These are phyloP conservation scores for Dipus sagitta DNA, from an alignment of 2,797 vertebrate species.

Conservation along the genomic window DNA sequence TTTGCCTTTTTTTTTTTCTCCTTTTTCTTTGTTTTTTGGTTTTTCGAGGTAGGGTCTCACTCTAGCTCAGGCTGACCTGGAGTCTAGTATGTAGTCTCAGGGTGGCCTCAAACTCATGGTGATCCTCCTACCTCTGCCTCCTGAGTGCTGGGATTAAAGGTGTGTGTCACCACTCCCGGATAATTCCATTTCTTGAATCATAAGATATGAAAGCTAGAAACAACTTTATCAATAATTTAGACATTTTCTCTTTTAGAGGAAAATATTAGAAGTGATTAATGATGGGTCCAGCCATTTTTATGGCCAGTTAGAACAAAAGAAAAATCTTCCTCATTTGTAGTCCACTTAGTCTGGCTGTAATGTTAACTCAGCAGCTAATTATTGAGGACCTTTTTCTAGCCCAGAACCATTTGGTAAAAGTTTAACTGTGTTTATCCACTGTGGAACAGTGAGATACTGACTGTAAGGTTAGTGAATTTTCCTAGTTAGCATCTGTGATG, in stretches of 20 bases:
- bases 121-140: no score
- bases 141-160: no score
- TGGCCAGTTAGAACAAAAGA: background rate
- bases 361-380: slow-evolving; percentile 5
- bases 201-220: background rate
- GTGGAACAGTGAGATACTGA: background rate
- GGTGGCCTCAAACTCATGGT: no score
- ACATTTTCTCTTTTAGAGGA: background rate
- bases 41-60: no score
- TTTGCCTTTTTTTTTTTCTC: background rate
- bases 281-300: background rate
- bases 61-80: no score
- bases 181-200: background rate
- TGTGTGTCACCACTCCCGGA: background rate
- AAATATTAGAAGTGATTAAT: slow-evolving; percentile 16
- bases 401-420: background rate
- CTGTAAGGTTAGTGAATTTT: background rate
- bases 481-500: background rate
- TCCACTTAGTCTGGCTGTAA: background rate
- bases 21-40: no score
- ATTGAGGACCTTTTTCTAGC: background rate
- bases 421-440: background rate
- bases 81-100: no score
- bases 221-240: background rate
- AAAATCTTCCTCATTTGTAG: background rate